Conservation (phyloP, 2,113 vertebrate species). For the Paramisgurnus dabryanus region DNA sequence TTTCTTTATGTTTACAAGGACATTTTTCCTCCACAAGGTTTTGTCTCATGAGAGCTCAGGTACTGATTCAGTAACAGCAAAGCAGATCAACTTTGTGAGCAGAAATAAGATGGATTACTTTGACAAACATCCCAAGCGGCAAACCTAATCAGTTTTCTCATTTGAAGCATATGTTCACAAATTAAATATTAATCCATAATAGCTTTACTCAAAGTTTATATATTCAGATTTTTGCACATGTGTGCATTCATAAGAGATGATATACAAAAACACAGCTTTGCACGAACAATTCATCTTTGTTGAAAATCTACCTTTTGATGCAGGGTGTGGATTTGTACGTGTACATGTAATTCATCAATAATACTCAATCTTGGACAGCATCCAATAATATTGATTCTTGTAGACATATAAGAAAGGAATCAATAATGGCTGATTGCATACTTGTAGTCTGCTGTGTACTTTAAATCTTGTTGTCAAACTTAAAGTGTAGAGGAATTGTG, state of each 20-base stretch:
- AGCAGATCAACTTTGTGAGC: not conserved
- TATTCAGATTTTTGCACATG: constrained; percentile 36
- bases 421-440: constrained; percentile 30
- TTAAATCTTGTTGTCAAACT: too few relatives aligned
- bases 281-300: constrained; percentile 41
- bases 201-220: constrained; percentile 1
- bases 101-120: constrained; percentile 30
- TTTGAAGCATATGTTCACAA: constrained; percentile 56
- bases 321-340: not conserved
- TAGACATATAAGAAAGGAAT: constrained; percentile 38
- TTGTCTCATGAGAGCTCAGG: constrained; percentile 16
- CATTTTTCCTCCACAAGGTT: constrained; percentile 7
- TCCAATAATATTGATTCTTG: constrained; percentile 12
- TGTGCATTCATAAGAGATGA: constrained; percentile 28
- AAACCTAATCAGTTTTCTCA: constrained; percentile 46
- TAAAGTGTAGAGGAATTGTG: too few relatives aligned
- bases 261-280: not conserved
- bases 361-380: not conserved
- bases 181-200: constrained; percentile 61
- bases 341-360: not conserved
- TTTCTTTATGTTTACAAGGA: not conserved
- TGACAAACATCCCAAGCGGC: constrained; percentile 33
- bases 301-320: constrained; percentile 36
- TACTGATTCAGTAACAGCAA: constrained; percentile 4
- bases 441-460: not conserved